Evolutionary conservation across 2,113 vertebrate species (phyloP), one percentile per base, ranked within the genome.

Genomic region (Monopterus albus): DNA sequence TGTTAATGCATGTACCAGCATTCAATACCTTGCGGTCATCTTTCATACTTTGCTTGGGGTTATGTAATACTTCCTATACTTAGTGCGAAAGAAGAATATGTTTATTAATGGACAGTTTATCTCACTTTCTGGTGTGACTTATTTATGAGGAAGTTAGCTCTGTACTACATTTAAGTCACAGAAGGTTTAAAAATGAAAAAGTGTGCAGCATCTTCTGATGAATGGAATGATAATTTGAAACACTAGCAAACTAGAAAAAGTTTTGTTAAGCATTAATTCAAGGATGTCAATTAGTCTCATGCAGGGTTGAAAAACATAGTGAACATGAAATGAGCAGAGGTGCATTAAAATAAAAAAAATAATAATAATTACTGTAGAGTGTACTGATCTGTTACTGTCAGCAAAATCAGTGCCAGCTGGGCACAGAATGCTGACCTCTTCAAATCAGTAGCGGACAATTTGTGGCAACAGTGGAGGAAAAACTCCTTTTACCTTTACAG

Each of bases 1-100:
- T 58, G 21, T 72, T 79, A 58, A 58, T 53, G 74, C 62, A 74
- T 45, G 74, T 69, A 21, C 72, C 73, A 52, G 59, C 63, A 49
- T 81, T 71, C 47, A 50, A 67, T 20, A 45, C 39, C 51, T 55
- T 3, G 7, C 46, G 21, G 12, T 66, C 31, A 45, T 61, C 47
- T 61, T 65, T 61, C 31, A 65, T 66, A 45, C 36, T 13, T 49
- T n/a, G 50, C 59, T 38, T 15, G 10, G n/a, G 23, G 50, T 71
- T 63, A 80, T 67, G 51, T 59, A 42, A 86, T 33, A 11, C 6
- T 43, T 61, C 4, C 45, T 49, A 51, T 25, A 7, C 47, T n/a
- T 25, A 35, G 15, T 26, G 46, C 58, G 35, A 59, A 36, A 73
- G n/a, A n/a, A n/a, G n/a, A n/a, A n/a, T n/a, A n/a, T n/a, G n/a